Percentiles rank a stretch among this genome's conserved stretches.
Evolutionary conservation across 53 echinoderm and acorn worm species (phyloP).

Genomic region (Pentamera pediparva): DNA sequence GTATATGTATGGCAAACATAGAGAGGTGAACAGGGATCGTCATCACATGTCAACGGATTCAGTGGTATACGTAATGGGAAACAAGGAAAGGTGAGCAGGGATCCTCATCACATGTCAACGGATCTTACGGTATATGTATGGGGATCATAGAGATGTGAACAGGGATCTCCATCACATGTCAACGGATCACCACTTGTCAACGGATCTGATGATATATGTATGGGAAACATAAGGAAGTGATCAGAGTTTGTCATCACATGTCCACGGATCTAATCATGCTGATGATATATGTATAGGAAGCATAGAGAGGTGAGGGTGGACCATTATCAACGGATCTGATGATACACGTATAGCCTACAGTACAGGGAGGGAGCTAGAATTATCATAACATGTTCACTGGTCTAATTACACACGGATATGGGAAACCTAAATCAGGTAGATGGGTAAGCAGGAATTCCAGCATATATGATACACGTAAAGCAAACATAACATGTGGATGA

Average conservation of each 20-base stretch:
- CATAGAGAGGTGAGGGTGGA: slow-evolving; percentile 61
- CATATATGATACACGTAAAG: slow-evolving; percentile 27
- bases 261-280: slow-evolving; percentile 71
- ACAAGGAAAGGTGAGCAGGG: too few species aligned
- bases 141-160: slow-evolving; percentile 57
- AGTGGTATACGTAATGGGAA: too few species aligned
- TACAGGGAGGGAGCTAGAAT: slow-evolving; percentile 49
- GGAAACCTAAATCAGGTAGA: too few species aligned
- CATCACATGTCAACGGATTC: too few species aligned
- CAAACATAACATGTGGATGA: slow-evolving; percentile 28
- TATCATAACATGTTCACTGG: slow-evolving; percentile 58
- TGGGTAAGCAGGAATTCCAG: too few species aligned
- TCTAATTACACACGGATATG: slow-evolving; percentile 44
- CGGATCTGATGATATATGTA: slow-evolving; percentile 42
- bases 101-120: too few species aligned
- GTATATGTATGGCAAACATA: too few species aligned
- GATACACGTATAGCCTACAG: not conserved
- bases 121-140: too few species aligned
- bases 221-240: not conserved
- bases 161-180: slow-evolving; percentile 62
- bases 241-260: slow-evolving; percentile 67
- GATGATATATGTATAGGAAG: too few species aligned
- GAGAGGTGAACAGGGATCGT: too few species aligned
- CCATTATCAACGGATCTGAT: slow-evolving; percentile 61
- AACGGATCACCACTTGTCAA: too few species aligned